Conservation (phyloP, 2,113 vertebrate species). For the Cheirogaleus medius region DNA sequence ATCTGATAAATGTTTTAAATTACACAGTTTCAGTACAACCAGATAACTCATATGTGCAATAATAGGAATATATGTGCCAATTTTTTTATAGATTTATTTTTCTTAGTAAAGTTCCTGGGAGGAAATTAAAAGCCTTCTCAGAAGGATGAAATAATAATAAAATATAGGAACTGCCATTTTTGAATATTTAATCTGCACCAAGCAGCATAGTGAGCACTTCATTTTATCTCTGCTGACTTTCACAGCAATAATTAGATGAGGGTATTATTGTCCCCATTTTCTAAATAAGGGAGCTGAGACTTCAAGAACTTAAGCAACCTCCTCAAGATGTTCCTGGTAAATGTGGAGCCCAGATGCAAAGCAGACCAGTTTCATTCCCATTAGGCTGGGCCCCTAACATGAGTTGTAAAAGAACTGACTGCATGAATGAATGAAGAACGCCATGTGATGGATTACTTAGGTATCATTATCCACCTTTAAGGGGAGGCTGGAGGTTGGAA, state of each 20-base stretch:
- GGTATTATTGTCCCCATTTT: not conserved
- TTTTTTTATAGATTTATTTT: not conserved
- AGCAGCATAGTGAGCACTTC: not conserved
- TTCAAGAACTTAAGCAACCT: not conserved
- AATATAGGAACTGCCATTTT: no score
- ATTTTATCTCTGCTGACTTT: not conserved
- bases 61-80: not conserved
- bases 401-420: not conserved
- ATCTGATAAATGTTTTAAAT: no score
- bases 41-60: not conserved
- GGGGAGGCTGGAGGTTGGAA: not conserved
- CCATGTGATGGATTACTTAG: not conserved
- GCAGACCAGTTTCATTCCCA: not conserved
- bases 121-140: not conserved
- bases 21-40: not conserved
- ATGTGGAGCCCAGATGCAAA: not conserved
- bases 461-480: not conserved
- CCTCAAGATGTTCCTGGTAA: not conserved
- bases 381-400: not conserved
- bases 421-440: not conserved
- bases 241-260: not conserved
- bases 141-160: no score
- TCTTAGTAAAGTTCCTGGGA: not conserved
- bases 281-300: not conserved
- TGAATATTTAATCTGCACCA: no score